Percentiles rank a stretch among this genome's conserved stretches.
Conservation (phyloP, 2,797 vertebrate species). For the Eutrigla gurnardus region DNA sequence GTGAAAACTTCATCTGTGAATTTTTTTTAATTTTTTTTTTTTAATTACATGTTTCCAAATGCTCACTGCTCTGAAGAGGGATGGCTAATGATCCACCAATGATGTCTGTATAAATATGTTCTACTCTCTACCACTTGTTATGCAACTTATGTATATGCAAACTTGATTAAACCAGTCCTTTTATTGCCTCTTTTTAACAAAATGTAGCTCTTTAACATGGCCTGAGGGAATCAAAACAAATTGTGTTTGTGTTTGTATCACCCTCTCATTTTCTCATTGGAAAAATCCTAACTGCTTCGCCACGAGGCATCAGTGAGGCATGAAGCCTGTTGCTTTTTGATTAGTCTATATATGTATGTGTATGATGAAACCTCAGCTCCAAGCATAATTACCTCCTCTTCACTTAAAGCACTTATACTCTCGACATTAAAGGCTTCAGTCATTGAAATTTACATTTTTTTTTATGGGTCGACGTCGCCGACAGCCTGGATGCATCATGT, state of each 20-base stretch:
- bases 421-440: too few relatives aligned
- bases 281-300: conserved; percentile 1
- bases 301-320: background rate
- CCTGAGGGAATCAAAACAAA: conserved; percentile 20
- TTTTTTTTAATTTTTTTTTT: too few relatives aligned
- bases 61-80: too few relatives aligned
- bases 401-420: too few relatives aligned
- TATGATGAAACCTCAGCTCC: background rate
- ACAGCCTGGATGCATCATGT: too few relatives aligned
- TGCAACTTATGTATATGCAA: background rate
- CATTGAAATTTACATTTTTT: too few relatives aligned
- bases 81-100: background rate
- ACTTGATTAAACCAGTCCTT: conserved; percentile 1
- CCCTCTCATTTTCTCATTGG: background rate
- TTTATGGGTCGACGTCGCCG: too few relatives aligned
- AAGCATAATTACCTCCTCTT: too few relatives aligned
- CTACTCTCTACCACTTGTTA: background rate
- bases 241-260: conserved; percentile 2
- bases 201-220: conserved; percentile 7
- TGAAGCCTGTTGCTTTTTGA: conserved; percentile 8
- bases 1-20: too few relatives aligned
- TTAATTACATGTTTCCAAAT: background rate
- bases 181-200: too few relatives aligned
- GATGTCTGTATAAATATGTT: background rate
- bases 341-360: conserved; percentile 21